phyloP scores from a whole-genome alignment of 1,140 invertebrate species.

The Leptonema lineaticorne region DNA sequence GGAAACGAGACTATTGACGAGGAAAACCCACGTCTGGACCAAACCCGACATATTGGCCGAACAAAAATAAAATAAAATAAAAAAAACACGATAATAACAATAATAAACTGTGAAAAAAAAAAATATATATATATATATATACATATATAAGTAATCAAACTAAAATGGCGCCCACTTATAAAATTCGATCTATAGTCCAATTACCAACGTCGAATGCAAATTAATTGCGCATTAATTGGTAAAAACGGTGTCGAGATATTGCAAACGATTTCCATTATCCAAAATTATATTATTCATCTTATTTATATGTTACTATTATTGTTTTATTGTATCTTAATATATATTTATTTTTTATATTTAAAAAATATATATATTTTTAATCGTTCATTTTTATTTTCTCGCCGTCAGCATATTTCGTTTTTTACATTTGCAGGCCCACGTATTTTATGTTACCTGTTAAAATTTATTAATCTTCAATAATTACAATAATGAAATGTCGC shows the following conservation, averaged over 20 bases:
- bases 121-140: no score
- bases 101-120: no score
- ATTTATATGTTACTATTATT: no score
- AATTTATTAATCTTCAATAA: conserved; percentile 1
- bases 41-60: not conserved
- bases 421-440: not conserved
- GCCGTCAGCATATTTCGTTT: no score
- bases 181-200: conserved; percentile 12
- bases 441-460: not conserved
- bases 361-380: not conserved
- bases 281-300: not conserved
- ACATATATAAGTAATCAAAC: not conserved
- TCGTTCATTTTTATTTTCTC: not conserved
- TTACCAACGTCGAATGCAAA: conserved; percentile 21
- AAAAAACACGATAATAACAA: no score
- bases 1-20: not conserved
- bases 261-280: no score
- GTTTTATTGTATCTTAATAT: no score
- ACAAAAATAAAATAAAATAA: not conserved
- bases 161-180: not conserved
- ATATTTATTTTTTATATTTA: not conserved
- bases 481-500: not conserved
- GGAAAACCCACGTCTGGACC: conserved; percentile 2
- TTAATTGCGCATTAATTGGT: conserved; percentile 20
- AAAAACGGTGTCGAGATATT: no score